Base-by-base conservation (phyloP, 2,888 invertebrate species). In the Mallateleia sp. region DNA sequence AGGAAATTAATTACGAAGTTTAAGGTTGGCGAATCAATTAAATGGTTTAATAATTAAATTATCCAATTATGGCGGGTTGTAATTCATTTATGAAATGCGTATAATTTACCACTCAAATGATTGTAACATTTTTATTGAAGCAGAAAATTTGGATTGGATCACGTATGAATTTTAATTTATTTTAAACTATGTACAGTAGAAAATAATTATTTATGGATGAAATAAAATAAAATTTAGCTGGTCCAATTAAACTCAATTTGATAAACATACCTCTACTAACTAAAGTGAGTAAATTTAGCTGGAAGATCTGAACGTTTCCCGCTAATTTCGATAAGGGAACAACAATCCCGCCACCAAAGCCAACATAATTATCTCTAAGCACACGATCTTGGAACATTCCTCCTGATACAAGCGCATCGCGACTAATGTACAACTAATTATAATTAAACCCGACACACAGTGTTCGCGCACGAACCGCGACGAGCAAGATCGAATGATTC, bases 401-500 rank as follows among this genome's bases (percentile, higher is more conserved):
- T 28, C 50, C 58, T 47, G 77, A 78, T 71, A 83, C 28, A 38
- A 38, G 64, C 18, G 77, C 60, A 47, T 83, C 38, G 77, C 77
- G 62, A 78, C 83, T 83, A 83, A 83, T 83, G 77, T 56, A 64
- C 77, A 64, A 20, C 77, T 83, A 77, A 83, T 83, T 83, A 83
- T 83, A 83, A 83, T 83, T 83, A 83, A 71, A 58, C 45, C 32
- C 60, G 56, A 82, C 52, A 60, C 9, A 54, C 5, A 8, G 67
- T 22, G 47, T 32, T 45, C 50, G 64, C 45, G 64, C 54, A 47
- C 45, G 69, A 45, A 58, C 28, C 62, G 66, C 78, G 58, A 66
- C 69, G 38, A 56, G 62, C 32, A 32, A 77, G 71, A 72, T 71
- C 71, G 77, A 72, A 71, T 78, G 78, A 84, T 84, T 72, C 56